These are phyloP conservation scores for Plagodis pulveraria DNA, from an alignment of 2,888 invertebrate genomes.

Conservation along the genomic window DNA sequence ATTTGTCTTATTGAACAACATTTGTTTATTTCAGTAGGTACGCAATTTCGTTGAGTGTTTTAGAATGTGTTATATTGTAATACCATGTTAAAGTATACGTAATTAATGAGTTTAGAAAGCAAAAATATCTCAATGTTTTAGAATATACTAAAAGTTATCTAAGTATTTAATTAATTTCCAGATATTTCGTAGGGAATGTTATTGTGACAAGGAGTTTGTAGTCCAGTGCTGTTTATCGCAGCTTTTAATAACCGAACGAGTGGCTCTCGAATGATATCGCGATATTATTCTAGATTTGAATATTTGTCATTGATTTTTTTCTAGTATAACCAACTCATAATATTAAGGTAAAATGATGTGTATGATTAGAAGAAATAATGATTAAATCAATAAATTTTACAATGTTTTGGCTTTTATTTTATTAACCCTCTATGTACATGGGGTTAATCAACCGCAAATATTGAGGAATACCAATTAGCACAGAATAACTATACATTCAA, in stretches of 20 bases:
- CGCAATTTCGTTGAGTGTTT: too few species aligned
- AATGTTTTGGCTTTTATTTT: too few species aligned
- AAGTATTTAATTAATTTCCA: neutral
- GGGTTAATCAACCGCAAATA: too few species aligned
- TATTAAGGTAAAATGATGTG: slow-evolving; percentile 5
- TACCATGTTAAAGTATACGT: slow-evolving; percentile 13
- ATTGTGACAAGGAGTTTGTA: slow-evolving; percentile 3
- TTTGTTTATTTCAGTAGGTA: too few species aligned
- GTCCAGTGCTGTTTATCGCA: slow-evolving; percentile 28
- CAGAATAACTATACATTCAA: too few species aligned
- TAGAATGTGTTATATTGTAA: neutral
- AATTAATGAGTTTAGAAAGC: slow-evolving; percentile 5
- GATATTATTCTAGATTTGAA: slow-evolving; percentile 51
- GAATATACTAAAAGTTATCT: slow-evolving; percentile 7
- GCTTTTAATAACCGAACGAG: slow-evolving; percentile 51
- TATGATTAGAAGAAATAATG: neutral
- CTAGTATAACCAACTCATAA: slow-evolving; percentile 20
- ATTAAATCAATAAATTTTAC: too few species aligned
- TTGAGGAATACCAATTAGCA: too few species aligned
- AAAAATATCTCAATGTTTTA: slow-evolving; percentile 8
- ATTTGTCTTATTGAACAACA: too few species aligned
- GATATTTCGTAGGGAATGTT: slow-evolving; percentile 5
- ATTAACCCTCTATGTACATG: too few species aligned
- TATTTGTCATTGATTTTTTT: slow-evolving; percentile 46
- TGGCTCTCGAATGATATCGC: slow-evolving; percentile 53